Evolutionary conservation across 2,797 vertebrate genomes (phyloP), one percentile per base, ranked within the genome.

Genomic region (Anguilla anguilla): DNA sequence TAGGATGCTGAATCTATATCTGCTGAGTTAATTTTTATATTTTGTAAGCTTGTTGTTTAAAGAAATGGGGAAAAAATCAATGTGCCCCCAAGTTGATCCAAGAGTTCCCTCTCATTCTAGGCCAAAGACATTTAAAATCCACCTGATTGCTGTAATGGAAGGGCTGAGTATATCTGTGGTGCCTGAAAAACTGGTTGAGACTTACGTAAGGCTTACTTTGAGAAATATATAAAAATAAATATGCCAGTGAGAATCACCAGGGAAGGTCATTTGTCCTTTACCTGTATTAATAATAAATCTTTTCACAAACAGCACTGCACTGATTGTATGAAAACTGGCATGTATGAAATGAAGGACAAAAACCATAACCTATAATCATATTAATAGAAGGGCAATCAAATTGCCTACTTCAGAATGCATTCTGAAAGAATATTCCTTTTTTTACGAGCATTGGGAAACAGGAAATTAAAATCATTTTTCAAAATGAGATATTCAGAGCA

Each of bases 21-120:
- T 17, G 72, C 13, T 77, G 72, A 35, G 43, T 77, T 13, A 74
- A 74, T 74, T 74, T 74, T 28, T 2, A 43, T 43, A 77, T 77
- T 72, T 77, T 43, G 72, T 77, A 77, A 77, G 72, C 35, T 77
- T 77, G 31, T 15, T 77, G 31, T 77, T 77, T 77, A 77, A 77
- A 74, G 28, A 35, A 77, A 43, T 6, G 72, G 31, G 72, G 31
- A 43, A 43, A 43, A 43, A 43, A 77, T 77, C 72, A 43, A 77
- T 77, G 11, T 77, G 72, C 35, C 72, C 72, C 72, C 15, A 77
- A 77, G 31, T 15, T 43, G 31, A 39, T 77, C 72, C 72, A 77
- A 77, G 31, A 77, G 72, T 77, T 43, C 39, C 22, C 22, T 46
- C 77, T 81, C 7, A 81, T 81, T 81, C 35, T 15, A 77, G 25